phyloP scores from a whole-genome alignment of 30 jellyfish, hydroid and myxozoan species.

The Aurelia aurita complex sp. Pacific region DNA sequence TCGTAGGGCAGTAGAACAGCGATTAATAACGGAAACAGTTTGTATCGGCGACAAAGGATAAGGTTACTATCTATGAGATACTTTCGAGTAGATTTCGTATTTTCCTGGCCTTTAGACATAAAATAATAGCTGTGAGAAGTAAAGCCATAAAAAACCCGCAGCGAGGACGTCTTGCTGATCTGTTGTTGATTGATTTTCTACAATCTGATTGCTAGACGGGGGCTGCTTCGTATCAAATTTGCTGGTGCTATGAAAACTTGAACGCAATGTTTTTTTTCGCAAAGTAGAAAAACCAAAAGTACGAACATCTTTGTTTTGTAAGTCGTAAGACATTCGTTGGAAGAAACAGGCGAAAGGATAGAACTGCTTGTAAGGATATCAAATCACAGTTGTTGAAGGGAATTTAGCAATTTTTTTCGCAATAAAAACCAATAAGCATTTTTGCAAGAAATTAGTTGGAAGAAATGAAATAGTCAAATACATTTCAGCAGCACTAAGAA shows the following conservation, averaged over 20 bases:
- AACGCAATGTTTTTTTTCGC: neutral
- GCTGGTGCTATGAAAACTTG: neutral
- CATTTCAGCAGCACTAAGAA: too few relatives aligned
- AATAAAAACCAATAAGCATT: too few relatives aligned
- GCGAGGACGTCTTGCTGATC: slow-evolving; percentile 50
- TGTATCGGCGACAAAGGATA: neutral
- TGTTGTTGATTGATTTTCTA: slow-evolving; percentile 45
- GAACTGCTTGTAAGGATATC: too few relatives aligned
- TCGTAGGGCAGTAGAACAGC: neutral
- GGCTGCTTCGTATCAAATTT: neutral
- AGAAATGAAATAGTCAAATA: too few relatives aligned
- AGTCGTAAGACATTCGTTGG: too few relatives aligned
- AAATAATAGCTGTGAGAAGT: slow-evolving; percentile 1
- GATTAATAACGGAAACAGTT: neutral
- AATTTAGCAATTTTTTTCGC: too few relatives aligned
- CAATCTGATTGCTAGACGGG: slow-evolving; percentile 20
- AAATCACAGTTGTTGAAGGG: too few relatives aligned
- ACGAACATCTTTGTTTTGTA: too few relatives aligned
- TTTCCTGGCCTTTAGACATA: slow-evolving; percentile 10
- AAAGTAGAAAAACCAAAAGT: too few relatives aligned
- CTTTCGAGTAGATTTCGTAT: neutral
- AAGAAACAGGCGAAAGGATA: too few relatives aligned
- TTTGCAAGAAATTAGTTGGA: too few relatives aligned
- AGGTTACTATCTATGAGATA: neutral
- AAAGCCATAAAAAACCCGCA: slow-evolving; percentile 38